Conservation (phyloP, 2,797 vertebrate species). For the Monodelphis domestica region DNA sequence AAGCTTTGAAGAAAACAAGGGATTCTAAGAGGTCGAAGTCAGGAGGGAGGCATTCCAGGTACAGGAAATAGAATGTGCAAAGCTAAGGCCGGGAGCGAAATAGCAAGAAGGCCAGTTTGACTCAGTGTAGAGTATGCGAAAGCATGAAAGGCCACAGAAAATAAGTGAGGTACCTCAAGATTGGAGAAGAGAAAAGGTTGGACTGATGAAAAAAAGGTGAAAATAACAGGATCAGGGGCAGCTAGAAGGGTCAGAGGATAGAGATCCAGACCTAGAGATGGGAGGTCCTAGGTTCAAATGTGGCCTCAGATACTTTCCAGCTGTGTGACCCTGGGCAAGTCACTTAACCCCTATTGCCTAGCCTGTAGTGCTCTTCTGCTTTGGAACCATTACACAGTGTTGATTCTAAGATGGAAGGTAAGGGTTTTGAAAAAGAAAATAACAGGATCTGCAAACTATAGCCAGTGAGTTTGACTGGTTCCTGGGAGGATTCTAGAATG, state of each 20-base stretch:
- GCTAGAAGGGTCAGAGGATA: too few species aligned
- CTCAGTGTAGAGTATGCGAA: not conserved
- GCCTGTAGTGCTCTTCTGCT: too few species aligned
- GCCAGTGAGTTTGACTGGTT: not conserved
- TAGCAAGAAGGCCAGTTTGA: not conserved
- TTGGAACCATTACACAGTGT: too few species aligned
- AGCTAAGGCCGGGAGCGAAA: not conserved
- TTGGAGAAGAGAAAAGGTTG: not conserved
- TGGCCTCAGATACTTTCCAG: too few species aligned
- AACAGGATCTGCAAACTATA: too few species aligned
- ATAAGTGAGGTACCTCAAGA: not conserved
- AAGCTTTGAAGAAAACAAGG: not conserved
- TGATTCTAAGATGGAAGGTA: too few species aligned
- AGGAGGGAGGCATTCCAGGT: not conserved
- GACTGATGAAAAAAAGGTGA: not conserved
- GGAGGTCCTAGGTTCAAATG: too few species aligned
- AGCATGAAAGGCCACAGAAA: not conserved
- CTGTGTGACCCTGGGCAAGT: too few species aligned
- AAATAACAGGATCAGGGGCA: too few species aligned
- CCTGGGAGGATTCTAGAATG: not conserved
- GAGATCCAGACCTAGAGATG: too few species aligned
- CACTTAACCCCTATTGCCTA: too few species aligned
- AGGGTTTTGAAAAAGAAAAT: too few species aligned
- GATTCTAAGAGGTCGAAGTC: not conserved
- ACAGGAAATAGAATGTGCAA: not conserved